Conservation (phyloP, 2,113 vertebrate species). For the Hydrolagus affinis region DNA sequence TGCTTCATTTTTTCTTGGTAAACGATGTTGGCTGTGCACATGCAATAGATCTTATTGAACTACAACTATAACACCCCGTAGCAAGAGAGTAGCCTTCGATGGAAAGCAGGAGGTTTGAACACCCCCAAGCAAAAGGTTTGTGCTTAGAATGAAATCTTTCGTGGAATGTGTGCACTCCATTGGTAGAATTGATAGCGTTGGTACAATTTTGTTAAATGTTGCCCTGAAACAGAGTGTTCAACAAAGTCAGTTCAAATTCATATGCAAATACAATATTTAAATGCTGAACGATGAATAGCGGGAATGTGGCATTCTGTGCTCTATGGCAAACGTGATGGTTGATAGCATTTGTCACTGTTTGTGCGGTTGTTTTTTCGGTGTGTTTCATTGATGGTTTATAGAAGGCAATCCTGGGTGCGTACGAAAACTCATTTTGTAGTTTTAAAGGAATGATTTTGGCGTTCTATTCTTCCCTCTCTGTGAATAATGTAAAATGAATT, state of each 20-base stretch:
- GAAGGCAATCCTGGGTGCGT: too few relatives aligned
- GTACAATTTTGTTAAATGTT: not conserved
- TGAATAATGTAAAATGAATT: too few relatives aligned
- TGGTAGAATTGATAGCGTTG: not conserved
- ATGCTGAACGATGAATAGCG: conserved; percentile 31
- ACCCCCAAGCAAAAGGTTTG: not conserved
- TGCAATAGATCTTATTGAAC: not conserved
- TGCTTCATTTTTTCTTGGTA: not conserved
- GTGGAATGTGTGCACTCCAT: not conserved
- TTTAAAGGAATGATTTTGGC: too few relatives aligned
- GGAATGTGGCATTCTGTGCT: conserved; percentile 45
- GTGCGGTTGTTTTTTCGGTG: conserved; percentile 39
- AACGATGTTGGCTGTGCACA: not conserved
- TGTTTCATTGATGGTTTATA: not conserved
- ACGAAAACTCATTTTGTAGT: too few relatives aligned
- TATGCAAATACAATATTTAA: not conserved
- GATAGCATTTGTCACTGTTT: conserved; percentile 48
- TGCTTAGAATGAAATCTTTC: not conserved
- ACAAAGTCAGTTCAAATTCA: not conserved
- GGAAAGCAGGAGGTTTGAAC: too few relatives aligned
- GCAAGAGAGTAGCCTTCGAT: not conserved
- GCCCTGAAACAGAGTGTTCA: not conserved
- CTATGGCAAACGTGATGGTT: conserved; percentile 36
- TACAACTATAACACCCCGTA: not conserved
- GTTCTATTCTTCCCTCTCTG: too few relatives aligned